Percentiles rank a stretch among this genome's conserved stretches.
These are phyloP conservation scores for Typhlomys cinereus DNA, from an alignment of 2,113 vertebrate species.

Conservation along the genomic window DNA sequence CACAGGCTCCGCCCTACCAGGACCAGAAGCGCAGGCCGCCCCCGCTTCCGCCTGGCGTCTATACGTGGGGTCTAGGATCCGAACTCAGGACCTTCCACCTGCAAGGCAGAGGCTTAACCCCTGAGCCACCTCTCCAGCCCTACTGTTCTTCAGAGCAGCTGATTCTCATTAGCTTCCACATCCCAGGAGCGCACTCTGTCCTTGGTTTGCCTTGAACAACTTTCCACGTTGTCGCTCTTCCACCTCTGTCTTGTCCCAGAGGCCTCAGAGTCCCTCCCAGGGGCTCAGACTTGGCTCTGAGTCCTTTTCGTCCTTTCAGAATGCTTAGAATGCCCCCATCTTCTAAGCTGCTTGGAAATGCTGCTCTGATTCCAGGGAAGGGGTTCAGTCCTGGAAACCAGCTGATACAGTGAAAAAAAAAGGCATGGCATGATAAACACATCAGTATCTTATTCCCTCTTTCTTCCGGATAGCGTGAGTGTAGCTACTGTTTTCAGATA, in stretches of 20 bases:
- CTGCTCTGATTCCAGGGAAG: neutral
- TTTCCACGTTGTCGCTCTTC: neutral
- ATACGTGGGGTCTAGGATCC: too few relatives aligned
- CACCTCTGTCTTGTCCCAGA: neutral
- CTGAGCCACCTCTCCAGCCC: too few relatives aligned
- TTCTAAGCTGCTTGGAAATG: neutral
- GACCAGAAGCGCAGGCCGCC: too few relatives aligned
- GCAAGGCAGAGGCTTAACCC: too few relatives aligned
- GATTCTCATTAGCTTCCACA: neutral
- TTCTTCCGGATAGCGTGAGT: neutral
- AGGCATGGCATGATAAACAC: neutral
- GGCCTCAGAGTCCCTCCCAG: neutral
- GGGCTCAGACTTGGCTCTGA: neutral
- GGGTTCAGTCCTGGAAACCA: neutral
- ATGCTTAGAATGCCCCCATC: neutral
- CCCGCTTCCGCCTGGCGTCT: too few relatives aligned
- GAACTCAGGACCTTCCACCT: too few relatives aligned
- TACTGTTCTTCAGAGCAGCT: neutral
- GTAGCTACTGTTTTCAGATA: neutral
- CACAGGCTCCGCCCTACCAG: too few relatives aligned
- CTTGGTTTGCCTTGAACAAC: neutral
- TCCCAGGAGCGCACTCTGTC: accelerated
- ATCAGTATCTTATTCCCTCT: neutral
- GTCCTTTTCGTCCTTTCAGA: neutral
- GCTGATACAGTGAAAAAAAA: neutral